Evolutionary conservation across 37 sponge, comb jelly and placozoan genomes (phyloP).

Genomic region (Cladorhizidae sp.): DNA sequence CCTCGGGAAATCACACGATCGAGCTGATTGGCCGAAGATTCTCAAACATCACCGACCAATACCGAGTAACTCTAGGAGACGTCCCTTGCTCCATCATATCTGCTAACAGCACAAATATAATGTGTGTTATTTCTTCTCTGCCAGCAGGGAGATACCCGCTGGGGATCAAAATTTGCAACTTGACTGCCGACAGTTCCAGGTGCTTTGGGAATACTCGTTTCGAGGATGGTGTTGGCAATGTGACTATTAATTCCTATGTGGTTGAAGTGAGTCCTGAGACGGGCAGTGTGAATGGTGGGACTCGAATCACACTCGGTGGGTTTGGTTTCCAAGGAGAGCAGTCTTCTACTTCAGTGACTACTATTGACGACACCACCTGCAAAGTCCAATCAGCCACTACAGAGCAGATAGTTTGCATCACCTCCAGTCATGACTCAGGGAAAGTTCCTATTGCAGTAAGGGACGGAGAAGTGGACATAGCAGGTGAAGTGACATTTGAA

Average conservation of each 20-base stretch:
- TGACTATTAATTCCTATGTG: constrained; percentile 29
- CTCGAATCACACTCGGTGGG: constrained; percentile 47
- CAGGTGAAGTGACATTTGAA: constrained; percentile 6
- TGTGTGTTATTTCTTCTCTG: constrained; percentile 2
- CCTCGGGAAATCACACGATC: neutral
- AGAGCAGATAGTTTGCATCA: constrained; percentile 64
- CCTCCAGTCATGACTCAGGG: constrained; percentile 34
- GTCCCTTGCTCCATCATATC: neutral
- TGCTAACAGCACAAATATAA: neutral
- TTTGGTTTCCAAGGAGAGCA: too few relatives aligned
- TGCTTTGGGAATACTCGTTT: neutral
- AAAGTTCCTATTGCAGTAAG: constrained; percentile 1
- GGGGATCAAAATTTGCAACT: constrained; percentile 7
- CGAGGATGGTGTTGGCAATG: too few relatives aligned
- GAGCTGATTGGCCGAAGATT: constrained; percentile 13
- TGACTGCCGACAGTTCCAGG: neutral
- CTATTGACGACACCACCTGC: constrained; percentile 68
- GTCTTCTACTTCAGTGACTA: constrained; percentile 21
- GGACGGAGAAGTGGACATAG: neutral
- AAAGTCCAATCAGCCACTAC: constrained; percentile 32
- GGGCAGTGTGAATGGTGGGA: constrained; percentile 79
- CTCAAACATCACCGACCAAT: neutral
- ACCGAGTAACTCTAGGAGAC: constrained; percentile 13
- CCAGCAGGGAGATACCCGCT: constrained; percentile 41
- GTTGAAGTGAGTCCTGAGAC: constrained; percentile 49